A percentile compares a stretch with the other conserved stretches of the same genome.
Evolutionary conservation across 2,113 vertebrate genomes (phyloP).

Genomic region (Laterallus jamaicensis): DNA sequence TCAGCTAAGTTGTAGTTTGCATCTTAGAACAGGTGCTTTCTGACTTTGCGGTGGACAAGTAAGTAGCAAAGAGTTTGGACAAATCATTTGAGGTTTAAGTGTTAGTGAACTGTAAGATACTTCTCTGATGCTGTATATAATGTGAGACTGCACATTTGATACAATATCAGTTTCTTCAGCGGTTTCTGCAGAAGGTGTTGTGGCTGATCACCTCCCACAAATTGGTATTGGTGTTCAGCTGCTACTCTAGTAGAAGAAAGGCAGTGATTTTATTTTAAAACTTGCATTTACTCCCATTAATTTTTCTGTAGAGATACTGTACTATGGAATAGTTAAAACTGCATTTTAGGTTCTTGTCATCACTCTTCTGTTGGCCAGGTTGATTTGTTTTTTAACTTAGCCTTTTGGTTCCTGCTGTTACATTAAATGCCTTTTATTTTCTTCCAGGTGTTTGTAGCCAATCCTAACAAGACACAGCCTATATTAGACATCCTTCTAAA

Average conservation of each 20-base stretch:
- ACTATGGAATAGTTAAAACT: neutral
- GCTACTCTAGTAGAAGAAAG: neutral
- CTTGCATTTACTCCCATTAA: neutral
- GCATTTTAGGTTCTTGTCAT: neutral
- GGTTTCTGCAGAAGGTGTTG: neutral
- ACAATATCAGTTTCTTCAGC: neutral
- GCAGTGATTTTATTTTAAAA: neutral
- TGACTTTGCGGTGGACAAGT: neutral
- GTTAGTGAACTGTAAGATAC: neutral
- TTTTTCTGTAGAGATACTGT: neutral
- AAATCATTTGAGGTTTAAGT: neutral
- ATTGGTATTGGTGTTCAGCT: neutral
- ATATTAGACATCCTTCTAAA: slow-evolving; percentile 98
- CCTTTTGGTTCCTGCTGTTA: neutral
- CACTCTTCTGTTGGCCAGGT: neutral
- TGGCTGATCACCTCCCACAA: neutral
- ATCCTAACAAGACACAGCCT: slow-evolving; percentile 96
- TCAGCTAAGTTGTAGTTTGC: neutral
- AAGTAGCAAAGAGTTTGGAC: neutral
- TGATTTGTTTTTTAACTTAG: neutral
- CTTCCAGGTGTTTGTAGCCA: slow-evolving; percentile 93
- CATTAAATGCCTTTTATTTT: neutral
- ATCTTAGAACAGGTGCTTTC: neutral
- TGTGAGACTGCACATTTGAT: neutral
- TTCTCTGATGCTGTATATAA: neutral